Percentiles rank a stretch among this genome's conserved stretches.
These are phyloP conservation scores for Mormyrops attenuatus DNA, from an alignment of 2,797 vertebrate species.

Conservation along the genomic window DNA sequence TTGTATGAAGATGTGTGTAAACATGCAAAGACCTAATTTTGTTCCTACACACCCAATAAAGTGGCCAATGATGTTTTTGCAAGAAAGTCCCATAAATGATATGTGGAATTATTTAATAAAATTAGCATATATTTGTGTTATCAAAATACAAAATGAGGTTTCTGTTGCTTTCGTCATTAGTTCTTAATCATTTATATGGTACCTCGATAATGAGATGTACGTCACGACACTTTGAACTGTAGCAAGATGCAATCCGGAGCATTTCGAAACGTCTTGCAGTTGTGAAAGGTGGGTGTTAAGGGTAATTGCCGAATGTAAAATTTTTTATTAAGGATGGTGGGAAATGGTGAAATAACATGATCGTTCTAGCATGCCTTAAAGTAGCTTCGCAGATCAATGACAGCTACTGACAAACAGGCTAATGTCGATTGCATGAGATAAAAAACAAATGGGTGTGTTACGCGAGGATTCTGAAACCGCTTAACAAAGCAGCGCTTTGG, in stretches of 20 bases:
- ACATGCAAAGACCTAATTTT: not conserved
- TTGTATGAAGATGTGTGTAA: not conserved
- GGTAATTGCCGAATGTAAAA: not conserved
- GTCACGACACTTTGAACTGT: not conserved
- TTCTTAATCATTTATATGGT: not conserved
- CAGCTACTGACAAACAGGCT: not conserved
- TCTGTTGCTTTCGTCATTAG: not conserved
- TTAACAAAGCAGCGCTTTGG: not conserved
- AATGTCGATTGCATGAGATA: not conserved
- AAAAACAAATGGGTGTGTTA: not conserved
- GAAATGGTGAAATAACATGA: not conserved
- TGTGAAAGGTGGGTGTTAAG: not conserved
- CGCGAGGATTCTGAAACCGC: not conserved
- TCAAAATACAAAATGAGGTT: not conserved
- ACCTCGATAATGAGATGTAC: not conserved
- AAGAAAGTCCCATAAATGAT: not conserved
- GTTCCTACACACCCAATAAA: not conserved
- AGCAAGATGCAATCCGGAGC: not conserved
- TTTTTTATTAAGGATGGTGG: not conserved
- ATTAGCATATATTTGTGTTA: not conserved
- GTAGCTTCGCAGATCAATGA: not conserved
- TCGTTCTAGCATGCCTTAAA: not conserved
- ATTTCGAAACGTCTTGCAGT: not conserved
- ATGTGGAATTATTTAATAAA: not conserved
- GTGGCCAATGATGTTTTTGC: not conserved